Conservation (phyloP, 2,797 vertebrate genomes). For the Astyanax mexicanus region DNA sequence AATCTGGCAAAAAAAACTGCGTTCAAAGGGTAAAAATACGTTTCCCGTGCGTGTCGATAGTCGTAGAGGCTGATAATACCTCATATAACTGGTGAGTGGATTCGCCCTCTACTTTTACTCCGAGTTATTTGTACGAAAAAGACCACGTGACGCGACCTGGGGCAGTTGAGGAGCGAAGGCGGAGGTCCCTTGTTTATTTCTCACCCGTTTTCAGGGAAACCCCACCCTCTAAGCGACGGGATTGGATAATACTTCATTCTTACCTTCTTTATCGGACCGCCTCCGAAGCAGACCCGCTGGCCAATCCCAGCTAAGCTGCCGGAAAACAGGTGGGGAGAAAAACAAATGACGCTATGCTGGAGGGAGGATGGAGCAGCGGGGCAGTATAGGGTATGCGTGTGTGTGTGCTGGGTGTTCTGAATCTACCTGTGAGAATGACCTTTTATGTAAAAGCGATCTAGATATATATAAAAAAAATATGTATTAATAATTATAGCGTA, state of each 20-base stretch:
- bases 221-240: not conserved
- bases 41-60: not conserved
- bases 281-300: not conserved
- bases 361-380: conserved; percentile 42
- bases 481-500: too few relatives aligned
- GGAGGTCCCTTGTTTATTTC: not conserved
- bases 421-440: conserved; percentile 51
- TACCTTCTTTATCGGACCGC: not conserved
- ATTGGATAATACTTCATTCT: not conserved
- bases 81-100: conserved; percentile 73
- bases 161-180: conserved; percentile 56
- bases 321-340: not conserved
- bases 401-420: not conserved
- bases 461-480: too few relatives aligned
- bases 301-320: not conserved
- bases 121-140: conserved; percentile 72
- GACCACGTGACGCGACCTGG: conserved; percentile 79
- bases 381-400: conserved; percentile 7
- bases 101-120: conserved; percentile 67
- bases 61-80: conserved; percentile 70
- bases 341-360: not conserved
- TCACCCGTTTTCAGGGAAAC: not conserved
- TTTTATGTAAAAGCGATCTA: too few relatives aligned
- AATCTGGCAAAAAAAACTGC: not conserved
- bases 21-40: not conserved